Percentiles rank a stretch among this genome's conserved stretches.
These are phyloP conservation scores for Stegodyphus mimosarum DNA, from an alignment of 1,140 invertebrate genomes.

Conservation along the genomic window DNA sequence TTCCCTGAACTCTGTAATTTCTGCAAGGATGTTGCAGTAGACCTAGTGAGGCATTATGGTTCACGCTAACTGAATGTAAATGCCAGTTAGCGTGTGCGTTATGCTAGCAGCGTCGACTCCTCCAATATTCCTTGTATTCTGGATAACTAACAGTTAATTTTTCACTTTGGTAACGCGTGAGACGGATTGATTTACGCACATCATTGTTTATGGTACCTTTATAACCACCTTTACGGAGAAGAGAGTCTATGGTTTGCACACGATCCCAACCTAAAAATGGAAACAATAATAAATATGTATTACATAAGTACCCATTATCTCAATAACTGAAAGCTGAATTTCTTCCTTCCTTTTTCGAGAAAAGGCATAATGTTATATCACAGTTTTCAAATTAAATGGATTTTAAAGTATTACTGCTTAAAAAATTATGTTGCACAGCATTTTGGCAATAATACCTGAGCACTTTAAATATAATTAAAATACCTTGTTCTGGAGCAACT, in stretches of 20 bases:
- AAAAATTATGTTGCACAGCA: no score
- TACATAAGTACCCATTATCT: no score
- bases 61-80: not conserved
- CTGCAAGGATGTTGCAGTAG: not conserved
- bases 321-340: no score
- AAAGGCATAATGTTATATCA: no score
- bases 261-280: conserved; percentile 88
- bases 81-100: not conserved
- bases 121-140: conserved; percentile 74
- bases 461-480: not conserved
- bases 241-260: conserved; percentile 96
- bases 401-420: no score
- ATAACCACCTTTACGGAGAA: conserved; percentile 96
- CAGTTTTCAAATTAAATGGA: no score
- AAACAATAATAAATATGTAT: not conserved
- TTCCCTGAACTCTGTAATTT: not conserved
- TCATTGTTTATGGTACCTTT: conserved; percentile 89
- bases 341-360: no score
- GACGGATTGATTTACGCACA: conserved; percentile 86
- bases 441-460: no score
- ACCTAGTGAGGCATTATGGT: not conserved
- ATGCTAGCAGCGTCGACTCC: conserved; percentile 47
- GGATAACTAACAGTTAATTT: conserved; percentile 86
- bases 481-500: conserved; percentile 93
- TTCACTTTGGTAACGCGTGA: conserved; percentile 94